phyloP scores from a whole-genome alignment of 1,140 invertebrate genomes.

The Eubasilissa regina region DNA sequence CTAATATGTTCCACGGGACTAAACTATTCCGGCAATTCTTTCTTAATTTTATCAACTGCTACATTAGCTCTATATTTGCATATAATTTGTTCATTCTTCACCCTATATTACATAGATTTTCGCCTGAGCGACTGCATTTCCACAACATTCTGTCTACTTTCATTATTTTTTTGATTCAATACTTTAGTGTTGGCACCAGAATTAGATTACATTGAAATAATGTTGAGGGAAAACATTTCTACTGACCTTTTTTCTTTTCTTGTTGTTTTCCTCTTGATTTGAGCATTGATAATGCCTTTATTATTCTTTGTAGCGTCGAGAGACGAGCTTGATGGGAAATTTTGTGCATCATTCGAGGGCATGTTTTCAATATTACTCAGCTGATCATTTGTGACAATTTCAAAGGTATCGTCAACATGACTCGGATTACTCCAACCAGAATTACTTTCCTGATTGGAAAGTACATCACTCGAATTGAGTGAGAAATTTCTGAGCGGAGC shows the following conservation, averaged over 20 bases:
- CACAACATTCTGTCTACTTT: too few species aligned
- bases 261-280: constrained; percentile 63
- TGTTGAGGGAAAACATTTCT: background rate
- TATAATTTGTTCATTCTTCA: too few species aligned
- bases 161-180: too few species aligned
- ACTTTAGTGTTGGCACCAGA: too few species aligned
- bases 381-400: constrained; percentile 36
- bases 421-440: background rate
- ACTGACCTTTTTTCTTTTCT: constrained; percentile 56
- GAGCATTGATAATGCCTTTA: constrained; percentile 65
- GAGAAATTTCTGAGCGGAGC: constrained; percentile 23
- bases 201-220: too few species aligned
- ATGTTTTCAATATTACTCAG: constrained; percentile 43
- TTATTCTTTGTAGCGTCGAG: constrained; percentile 60
- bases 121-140: too few species aligned
- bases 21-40: too few species aligned
- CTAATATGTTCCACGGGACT: too few species aligned
- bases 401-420: constrained; percentile 34
- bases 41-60: too few species aligned
- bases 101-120: too few species aligned
- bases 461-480: constrained; percentile 6
- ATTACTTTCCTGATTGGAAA: background rate
- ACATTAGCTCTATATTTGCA: too few species aligned
- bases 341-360: constrained; percentile 25
- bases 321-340: constrained; percentile 23